phyloP scores from a whole-genome alignment of 2,113 vertebrate species.

The Halcyon senegalensis region DNA sequence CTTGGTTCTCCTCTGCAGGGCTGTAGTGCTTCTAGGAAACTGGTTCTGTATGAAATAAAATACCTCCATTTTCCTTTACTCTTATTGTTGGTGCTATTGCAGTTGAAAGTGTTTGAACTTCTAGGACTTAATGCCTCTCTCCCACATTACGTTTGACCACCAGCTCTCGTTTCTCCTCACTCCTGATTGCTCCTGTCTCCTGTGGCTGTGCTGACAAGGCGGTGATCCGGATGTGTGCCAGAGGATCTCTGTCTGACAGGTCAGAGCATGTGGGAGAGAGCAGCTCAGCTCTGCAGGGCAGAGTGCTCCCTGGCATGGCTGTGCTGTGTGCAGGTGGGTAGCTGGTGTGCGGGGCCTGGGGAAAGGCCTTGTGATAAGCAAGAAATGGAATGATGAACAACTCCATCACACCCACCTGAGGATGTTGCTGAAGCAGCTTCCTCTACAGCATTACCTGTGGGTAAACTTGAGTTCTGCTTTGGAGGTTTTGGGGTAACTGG shows the following conservation, averaged over 20 bases:
- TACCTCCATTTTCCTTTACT: background rate
- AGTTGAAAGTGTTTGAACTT: background rate
- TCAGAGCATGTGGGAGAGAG: background rate
- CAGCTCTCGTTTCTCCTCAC: background rate
- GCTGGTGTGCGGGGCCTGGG: background rate
- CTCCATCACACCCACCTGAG: background rate
- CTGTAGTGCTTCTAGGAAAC: background rate
- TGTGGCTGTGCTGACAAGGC: background rate
- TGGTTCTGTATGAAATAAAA: background rate
- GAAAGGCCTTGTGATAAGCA: background rate
- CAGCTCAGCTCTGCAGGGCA: background rate
- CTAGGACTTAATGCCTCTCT: background rate
- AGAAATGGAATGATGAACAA: background rate
- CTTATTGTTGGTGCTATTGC: background rate
- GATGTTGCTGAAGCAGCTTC: background rate
- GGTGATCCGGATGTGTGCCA: accelerated
- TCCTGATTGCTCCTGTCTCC: background rate
- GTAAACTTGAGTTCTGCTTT: background rate
- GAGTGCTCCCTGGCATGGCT: background rate
- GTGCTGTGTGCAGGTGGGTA: background rate
- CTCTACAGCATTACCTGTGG: background rate
- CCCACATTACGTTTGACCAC: background rate
- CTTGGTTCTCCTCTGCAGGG: background rate
- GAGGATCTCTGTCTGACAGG: background rate
- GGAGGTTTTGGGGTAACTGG: background rate